Evolutionary conservation across 2,113 vertebrate genomes (phyloP).

Genomic region (Mastomys natalensis): DNA sequence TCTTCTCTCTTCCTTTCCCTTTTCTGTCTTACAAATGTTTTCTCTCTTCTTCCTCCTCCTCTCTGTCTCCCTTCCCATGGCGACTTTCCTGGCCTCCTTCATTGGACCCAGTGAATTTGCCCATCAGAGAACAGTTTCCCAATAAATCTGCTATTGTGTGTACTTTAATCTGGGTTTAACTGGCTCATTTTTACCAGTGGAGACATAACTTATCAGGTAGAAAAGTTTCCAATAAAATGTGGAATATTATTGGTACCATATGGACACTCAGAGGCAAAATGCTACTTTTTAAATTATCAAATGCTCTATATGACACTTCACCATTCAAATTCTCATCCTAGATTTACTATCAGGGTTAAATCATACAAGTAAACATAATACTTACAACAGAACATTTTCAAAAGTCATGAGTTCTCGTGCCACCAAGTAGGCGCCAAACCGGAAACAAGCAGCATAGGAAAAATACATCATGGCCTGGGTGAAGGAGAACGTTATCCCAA

Average conservation of each 20-base stretch:
- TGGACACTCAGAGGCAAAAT: background rate
- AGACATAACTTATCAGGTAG: too few relatives aligned
- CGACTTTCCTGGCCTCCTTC: too few relatives aligned
- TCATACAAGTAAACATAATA: conserved; percentile 61
- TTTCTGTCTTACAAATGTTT: too few relatives aligned
- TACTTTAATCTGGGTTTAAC: too few relatives aligned
- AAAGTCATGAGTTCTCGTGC: conserved; percentile 79
- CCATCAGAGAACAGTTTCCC: too few relatives aligned
- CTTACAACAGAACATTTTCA: conserved; percentile 94
- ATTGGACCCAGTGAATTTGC: too few relatives aligned
- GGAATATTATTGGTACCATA: background rate
- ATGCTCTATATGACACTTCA: conserved; percentile 1
- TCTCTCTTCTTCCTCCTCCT: too few relatives aligned
- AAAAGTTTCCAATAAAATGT: background rate
- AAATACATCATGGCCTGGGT: conserved; percentile 97
- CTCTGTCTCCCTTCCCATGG: too few relatives aligned
- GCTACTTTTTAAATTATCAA: background rate
- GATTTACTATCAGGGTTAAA: background rate
- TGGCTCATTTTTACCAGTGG: too few relatives aligned
- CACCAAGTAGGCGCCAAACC: conserved; percentile 95
- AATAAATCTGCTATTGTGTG: too few relatives aligned
- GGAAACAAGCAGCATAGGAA: conserved; percentile 95
- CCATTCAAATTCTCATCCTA: background rate
- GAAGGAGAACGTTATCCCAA: conserved; percentile 93
- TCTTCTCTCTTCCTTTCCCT: too few relatives aligned